Evolutionary conservation across 1,140 invertebrate genomes (phyloP), one percentile per base, ranked within the genome.

Genomic region (Thaumatotibia leucotreta): DNA sequence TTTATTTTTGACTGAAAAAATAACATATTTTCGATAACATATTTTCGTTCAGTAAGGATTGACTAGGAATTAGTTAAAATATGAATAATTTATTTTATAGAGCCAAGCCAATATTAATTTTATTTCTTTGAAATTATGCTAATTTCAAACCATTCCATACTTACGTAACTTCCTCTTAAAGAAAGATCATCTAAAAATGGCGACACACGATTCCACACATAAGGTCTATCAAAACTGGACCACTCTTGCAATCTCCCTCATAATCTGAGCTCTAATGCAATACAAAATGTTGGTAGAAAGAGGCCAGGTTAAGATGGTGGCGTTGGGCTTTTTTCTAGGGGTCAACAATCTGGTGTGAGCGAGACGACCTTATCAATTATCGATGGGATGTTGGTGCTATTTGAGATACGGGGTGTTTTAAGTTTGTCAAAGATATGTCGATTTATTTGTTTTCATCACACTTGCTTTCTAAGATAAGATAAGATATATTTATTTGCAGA

Each of bases 341-440:
- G 69, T 81, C 79, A 78, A 75, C 74, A 76, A 81, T 80, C 81
- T 68, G 61, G 77, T 74, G 80, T 64, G 79, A 81, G 79, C 33
- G 81, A 77, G 79, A 83, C 75, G 72, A 81, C 74, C 70, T 74
- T 81, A 80, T 83, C 79, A 83, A 80, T 83, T 81, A 81, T 77
- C 70, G 72, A 79, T 75, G 77, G 66, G 29, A 27, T 31, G 61
- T 31, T 61, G 63, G 58, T 61, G 66, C 62, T 67, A 63, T 39
- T 61, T 64, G 20, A 22, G 62, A 65, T 72, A 76, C 64, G 66
- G 69, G 32, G 10, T 74, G 71, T 39, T 64, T 24, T 69, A 6
- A 14, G 11, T 1, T 35, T 35, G 11, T 35, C 14, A 35, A 35
- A 35, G 35, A 14, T 39, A 39, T 39, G 0, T 35, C 62, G 24